Conservation (phyloP, 1,140 invertebrate genomes). For the Tetramorium simillimum region DNA sequence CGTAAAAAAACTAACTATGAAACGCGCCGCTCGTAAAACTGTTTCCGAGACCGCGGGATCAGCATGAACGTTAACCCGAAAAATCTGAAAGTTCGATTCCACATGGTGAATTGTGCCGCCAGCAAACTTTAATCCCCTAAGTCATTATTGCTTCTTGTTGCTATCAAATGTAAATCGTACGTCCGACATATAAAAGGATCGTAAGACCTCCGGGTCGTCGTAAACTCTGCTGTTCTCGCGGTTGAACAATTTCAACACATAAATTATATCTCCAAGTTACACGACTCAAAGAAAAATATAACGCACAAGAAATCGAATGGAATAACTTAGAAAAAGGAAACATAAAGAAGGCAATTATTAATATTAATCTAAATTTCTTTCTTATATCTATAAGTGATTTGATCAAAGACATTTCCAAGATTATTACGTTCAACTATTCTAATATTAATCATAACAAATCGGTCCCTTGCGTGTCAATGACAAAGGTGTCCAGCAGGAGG, state of each 20-base stretch:
- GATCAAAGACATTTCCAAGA: background rate
- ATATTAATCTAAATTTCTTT: background rate
- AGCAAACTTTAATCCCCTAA: constrained; percentile 26
- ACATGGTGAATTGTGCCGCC: constrained; percentile 13
- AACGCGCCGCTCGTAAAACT: constrained; percentile 41
- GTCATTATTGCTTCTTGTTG: constrained; percentile 42
- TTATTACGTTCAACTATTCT: background rate
- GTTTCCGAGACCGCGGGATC: constrained; percentile 37
- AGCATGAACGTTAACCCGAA: constrained; percentile 38
- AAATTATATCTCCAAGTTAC: constrained; percentile 11
- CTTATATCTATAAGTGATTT: background rate
- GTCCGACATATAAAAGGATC: constrained; percentile 45
- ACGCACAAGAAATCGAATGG: background rate
- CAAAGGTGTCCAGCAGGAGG: background rate
- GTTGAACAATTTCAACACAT: constrained; percentile 39
- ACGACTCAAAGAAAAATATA: background rate
- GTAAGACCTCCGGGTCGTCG: constrained; percentile 20
- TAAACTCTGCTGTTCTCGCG: constrained; percentile 27
- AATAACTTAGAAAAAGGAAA: background rate
- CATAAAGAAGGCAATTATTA: background rate
- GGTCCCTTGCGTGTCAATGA: background rate
- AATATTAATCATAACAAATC: background rate
- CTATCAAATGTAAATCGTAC: constrained; percentile 48
- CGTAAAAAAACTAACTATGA: constrained; percentile 53
- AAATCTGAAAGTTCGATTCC: constrained; percentile 46